Evolutionary conservation across 2,113 vertebrate species (phyloP).

Genomic region (Lutjanus erythropterus): DNA sequence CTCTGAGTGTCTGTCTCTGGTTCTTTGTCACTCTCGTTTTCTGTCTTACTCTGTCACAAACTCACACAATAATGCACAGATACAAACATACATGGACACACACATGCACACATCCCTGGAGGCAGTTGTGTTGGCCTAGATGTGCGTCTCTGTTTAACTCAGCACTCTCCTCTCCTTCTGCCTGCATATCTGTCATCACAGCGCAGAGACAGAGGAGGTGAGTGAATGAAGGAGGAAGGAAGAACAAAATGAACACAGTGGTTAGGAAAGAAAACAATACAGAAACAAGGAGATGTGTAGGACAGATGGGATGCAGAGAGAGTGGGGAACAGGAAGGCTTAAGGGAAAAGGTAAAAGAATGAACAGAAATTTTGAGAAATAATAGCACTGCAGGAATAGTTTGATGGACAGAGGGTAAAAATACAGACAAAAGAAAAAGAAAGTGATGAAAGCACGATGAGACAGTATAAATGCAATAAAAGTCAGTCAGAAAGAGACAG

Average conservation of each 20-base stretch:
- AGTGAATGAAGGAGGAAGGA: conserved; percentile 26
- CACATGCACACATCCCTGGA: conserved; percentile 62
- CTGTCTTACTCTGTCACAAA: conserved; percentile 31
- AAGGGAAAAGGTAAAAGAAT: not conserved
- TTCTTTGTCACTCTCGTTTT: conserved; percentile 37
- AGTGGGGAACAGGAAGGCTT: not conserved
- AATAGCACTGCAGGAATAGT: not conserved
- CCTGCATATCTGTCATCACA: conserved; percentile 62
- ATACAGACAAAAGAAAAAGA: not conserved
- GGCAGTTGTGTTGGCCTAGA: conserved; percentile 77
- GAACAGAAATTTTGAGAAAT: not conserved
- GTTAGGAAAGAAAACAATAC: not conserved
- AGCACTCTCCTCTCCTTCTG: conserved; percentile 59
- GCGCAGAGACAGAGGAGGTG: conserved; percentile 49
- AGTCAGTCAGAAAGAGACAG: not conserved
- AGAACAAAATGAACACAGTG: conserved; percentile 12
- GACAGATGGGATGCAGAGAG: not conserved
- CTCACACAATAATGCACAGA: conserved; percentile 9
- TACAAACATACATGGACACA: conserved; percentile 22
- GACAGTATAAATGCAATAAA: not conserved
- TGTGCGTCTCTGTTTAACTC: conserved; percentile 77
- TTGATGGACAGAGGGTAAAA: not conserved
- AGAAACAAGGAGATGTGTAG: not conserved
- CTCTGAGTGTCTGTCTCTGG: conserved; percentile 24
- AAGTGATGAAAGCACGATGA: not conserved